These are phyloP conservation scores for Hermaeophaga mercurialis DNA, from an alignment of 2,888 invertebrate species.

Conservation along the genomic window DNA sequence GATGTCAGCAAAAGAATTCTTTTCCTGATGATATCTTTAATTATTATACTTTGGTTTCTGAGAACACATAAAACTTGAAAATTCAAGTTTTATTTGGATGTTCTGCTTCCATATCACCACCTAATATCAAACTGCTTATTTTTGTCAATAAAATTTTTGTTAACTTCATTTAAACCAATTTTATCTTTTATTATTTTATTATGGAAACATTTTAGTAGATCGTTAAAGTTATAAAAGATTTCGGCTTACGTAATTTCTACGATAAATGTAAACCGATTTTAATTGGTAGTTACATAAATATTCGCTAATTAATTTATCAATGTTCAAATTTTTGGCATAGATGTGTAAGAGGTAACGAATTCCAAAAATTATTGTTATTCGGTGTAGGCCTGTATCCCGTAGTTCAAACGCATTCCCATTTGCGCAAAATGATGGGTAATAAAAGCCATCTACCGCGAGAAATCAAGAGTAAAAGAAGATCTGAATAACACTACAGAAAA, in stretches of 20 bases:
- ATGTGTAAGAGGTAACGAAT: too few relatives aligned
- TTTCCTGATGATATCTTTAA: conserved; percentile 25
- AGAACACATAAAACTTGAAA: conserved; percentile 19
- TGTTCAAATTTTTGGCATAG: conserved; percentile 14
- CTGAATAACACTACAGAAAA: too few relatives aligned
- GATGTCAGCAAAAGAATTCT: conserved; percentile 19
- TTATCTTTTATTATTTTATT: neutral
- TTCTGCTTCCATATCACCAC: conserved; percentile 15
- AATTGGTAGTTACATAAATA: too few relatives aligned
- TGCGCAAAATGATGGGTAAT: too few relatives aligned
- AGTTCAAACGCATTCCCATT: too few relatives aligned
- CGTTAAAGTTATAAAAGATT: neutral
- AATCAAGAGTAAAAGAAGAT: too few relatives aligned
- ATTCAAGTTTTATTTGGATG: conserved; percentile 15
- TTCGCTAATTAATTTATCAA: neutral
- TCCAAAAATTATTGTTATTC: too few relatives aligned
- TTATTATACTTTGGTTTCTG: conserved; percentile 24
- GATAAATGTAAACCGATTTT: too few relatives aligned
- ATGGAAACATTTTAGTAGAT: neutral
- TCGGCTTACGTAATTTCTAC: neutral
- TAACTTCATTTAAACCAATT: neutral
- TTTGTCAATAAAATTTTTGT: conserved; percentile 11
- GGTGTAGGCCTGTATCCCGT: too few relatives aligned
- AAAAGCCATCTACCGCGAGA: too few relatives aligned
- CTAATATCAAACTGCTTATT: conserved; percentile 16